Conservation (phyloP, 2,797 vertebrate genomes). For the Scyliorhinus canicula region DNA sequence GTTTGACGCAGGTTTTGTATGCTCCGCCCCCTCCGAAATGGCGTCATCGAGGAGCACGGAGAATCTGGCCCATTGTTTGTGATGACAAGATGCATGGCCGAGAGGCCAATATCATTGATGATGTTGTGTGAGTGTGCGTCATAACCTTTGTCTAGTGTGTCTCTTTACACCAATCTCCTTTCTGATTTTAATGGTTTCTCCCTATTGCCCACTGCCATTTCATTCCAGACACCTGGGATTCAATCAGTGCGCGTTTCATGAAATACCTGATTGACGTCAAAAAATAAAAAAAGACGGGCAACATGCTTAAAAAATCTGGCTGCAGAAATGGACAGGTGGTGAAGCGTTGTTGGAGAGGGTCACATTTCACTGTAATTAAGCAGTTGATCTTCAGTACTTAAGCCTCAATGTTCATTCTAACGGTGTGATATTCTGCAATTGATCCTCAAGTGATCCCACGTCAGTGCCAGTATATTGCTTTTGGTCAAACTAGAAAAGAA, state of each 20-base stretch:
- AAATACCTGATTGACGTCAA: neutral
- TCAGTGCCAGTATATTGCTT: constrained; percentile 52
- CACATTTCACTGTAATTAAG: neutral
- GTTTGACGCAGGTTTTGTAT: too few relatives aligned
- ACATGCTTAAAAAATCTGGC: neutral
- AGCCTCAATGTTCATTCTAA: neutral
- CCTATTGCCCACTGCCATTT: neutral
- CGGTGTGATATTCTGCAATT: neutral
- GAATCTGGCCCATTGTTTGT: too few relatives aligned
- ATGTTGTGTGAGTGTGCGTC: neutral
- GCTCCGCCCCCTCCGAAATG: too few relatives aligned
- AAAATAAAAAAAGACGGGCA: neutral
- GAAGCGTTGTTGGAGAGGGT: neutral
- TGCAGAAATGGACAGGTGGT: neutral
- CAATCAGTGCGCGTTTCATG: neutral
- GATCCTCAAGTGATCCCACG: constrained; percentile 42
- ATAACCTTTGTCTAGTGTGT: neutral
- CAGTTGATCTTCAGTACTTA: neutral
- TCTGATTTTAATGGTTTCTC: neutral
- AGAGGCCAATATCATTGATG: neutral
- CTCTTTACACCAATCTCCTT: neutral
- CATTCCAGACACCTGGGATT: neutral
- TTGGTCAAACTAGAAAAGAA: constrained; percentile 57
- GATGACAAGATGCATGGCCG: neutral
- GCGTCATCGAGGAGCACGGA: too few relatives aligned